These are phyloP conservation scores for Hypothenemus hampei DNA, from an alignment of 1,140 invertebrate genomes.

Conservation along the genomic window DNA sequence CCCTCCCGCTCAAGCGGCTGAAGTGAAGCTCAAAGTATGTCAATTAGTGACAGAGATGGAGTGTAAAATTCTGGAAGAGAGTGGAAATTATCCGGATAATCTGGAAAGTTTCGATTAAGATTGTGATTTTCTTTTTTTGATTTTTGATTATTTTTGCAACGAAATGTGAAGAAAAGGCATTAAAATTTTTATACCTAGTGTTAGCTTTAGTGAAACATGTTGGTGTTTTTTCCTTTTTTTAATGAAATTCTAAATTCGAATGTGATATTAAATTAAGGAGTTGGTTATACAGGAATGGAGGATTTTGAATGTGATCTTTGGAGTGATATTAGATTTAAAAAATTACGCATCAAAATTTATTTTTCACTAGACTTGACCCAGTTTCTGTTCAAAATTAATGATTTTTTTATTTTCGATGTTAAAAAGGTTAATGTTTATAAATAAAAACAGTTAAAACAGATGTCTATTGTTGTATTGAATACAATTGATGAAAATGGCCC, in stretches of 20 bases:
- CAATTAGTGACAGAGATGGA: slow-evolving; percentile 29
- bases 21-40: slow-evolving; percentile 26
- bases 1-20: slow-evolving; percentile 22
- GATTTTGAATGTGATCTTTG: slow-evolving; percentile 4
- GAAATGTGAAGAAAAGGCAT: too few relatives aligned
- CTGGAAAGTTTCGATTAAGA: slow-evolving; percentile 7
- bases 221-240: neutral
- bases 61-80: slow-evolving; percentile 20
- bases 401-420: neutral
- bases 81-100: slow-evolving; percentile 20
- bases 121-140: too few relatives aligned
- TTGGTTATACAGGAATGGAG: neutral
- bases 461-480: slow-evolving; percentile 7
- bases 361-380: too few relatives aligned
- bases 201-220: neutral
- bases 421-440: slow-evolving; percentile 3
- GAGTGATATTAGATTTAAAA: neutral
- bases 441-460: slow-evolving; percentile 17
- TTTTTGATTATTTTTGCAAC: too few relatives aligned
- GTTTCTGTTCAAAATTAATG: neutral
- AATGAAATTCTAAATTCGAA: slow-evolving; percentile 2
- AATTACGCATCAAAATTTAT: too few relatives aligned
- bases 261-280: slow-evolving; percentile 1
- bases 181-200: too few relatives aligned
- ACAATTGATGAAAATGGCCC: slow-evolving; percentile 2